A percentile compares a stretch with the other conserved stretches of the same genome.
These are phyloP conservation scores for Hapalemur alaotrensis DNA, from an alignment of 2,797 vertebrate genomes.

Conservation along the genomic window DNA sequence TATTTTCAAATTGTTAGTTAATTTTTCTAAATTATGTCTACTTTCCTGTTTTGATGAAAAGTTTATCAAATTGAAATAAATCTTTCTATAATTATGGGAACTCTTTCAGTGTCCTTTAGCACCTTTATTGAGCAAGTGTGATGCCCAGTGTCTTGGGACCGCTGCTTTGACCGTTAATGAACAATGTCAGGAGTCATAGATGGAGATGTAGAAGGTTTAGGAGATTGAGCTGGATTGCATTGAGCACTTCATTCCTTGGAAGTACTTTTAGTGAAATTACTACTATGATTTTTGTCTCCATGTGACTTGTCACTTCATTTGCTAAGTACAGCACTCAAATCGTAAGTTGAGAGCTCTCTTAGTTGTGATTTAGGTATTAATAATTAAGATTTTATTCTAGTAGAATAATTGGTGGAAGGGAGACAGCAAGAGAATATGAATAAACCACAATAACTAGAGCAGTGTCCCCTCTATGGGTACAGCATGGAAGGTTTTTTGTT, in stretches of 20 bases:
- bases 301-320: background rate
- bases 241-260: background rate
- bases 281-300: background rate
- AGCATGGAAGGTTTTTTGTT: background rate
- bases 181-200: background rate
- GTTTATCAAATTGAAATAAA: background rate
- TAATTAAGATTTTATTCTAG: background rate
- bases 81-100: slow-evolving; percentile 9
- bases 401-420: background rate
- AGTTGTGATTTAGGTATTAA: background rate
- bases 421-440: background rate
- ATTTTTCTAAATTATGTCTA: background rate
- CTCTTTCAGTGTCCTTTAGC: background rate
- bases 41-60: background rate
- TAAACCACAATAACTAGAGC: background rate
- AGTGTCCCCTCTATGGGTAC: background rate
- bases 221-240: background rate
- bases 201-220: background rate
- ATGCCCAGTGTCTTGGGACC: background rate
- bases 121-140: background rate
- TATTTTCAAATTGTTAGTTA: slow-evolving; percentile 43
- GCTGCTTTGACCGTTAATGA: background rate
- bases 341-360: slow-evolving; percentile 6
- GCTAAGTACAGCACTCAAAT: background rate
- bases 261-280: background rate